A percentile compares a stretch with the other conserved stretches of the same genome.
Evolutionary conservation across 2,797 vertebrate genomes (phyloP).

Genomic region (Trachops cirrhosus): DNA sequence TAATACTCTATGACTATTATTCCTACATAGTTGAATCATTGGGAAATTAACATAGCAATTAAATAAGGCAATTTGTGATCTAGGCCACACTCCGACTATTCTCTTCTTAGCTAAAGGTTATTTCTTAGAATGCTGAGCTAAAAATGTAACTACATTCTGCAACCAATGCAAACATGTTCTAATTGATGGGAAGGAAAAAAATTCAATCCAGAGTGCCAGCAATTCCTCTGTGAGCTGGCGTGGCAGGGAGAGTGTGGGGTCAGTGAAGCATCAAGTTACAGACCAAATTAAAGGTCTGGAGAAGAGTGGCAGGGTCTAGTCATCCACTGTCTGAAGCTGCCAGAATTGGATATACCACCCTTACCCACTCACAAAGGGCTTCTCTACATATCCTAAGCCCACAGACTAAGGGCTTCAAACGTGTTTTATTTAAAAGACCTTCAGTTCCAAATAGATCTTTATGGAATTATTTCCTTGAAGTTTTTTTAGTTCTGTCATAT

Average conservation of each 20-base stretch:
- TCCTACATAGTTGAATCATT: background rate
- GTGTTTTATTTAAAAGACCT: conserved; percentile 29
- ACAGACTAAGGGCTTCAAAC: background rate
- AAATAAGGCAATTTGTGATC: background rate
- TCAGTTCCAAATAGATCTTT: conserved; percentile 51
- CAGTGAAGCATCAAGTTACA: conserved; percentile 73
- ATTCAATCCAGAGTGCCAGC: conserved; percentile 53
- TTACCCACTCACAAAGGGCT: conserved; percentile 24
- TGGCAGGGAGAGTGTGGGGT: conserved; percentile 51
- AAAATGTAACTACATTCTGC: conserved; percentile 58
- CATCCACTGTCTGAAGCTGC: conserved; percentile 35
- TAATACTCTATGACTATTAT: conserved; percentile 3
- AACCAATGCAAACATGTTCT: conserved; percentile 52
- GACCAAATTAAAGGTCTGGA: conserved; percentile 71
- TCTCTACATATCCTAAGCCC: background rate
- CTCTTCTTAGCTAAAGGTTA: background rate
- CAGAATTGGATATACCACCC: conserved; percentile 26
- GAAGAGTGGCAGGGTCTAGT: conserved; percentile 59
- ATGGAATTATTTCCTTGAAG: conserved; percentile 67
- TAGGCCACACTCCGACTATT: background rate
- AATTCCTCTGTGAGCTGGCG: conserved; percentile 57
- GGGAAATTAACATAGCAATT: conserved; percentile 20
- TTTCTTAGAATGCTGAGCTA: conserved; percentile 61
- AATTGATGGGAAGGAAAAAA: conserved; percentile 53
- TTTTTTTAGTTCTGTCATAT: conserved; percentile 62